Base-by-base conservation (phyloP, 2,113 vertebrate species). In the Sisor rabdophorus region DNA sequence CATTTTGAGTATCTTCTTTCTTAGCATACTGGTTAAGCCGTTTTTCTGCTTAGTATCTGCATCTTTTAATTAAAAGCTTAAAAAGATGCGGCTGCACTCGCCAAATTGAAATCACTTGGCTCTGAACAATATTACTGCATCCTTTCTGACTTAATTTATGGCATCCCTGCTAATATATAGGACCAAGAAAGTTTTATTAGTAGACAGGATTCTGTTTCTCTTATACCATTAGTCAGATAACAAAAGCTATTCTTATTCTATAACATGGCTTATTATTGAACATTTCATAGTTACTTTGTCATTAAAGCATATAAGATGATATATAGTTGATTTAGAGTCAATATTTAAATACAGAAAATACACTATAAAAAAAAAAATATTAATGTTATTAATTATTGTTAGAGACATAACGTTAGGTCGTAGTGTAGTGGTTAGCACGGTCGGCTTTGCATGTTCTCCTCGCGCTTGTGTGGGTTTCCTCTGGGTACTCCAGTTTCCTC, bases 131-230 rank as follows among this genome's bases (percentile, higher is more conserved):
- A 89, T 87, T 86, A 88, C 87, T 20, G 86, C 85, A 88, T 90
- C 85, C 85, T 88, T 89, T 87, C 77, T 71, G 80, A 85, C 83
- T 83, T 87, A 88, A 91, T 90, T 91, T 92, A 91, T 86, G 80
- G 84, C 82, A 81, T 75, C 78, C 78, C 69, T 82, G 63, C 84
- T 36, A 6, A 36, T 85, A 90, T 88, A 89, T 82, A 22, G 58
- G 81, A 82, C 88, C 91, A 91, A 91, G 92, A 90, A 90, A 81
- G 82, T 76, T 79, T 88, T 84, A 88, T 88, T 88, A 87, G 83
- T 50, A 26, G 75, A 55, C 83, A 77, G 70, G 80, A 79, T 79
- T 87, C 86, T 86, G 85, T 81, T 84, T 82, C 85, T 85, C 6
- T 80, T 81, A 81, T 60, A 84, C 86, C 88, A 88, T 88, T 81